These are phyloP conservation scores for Fringilla coelebs DNA, from an alignment of 2,797 vertebrate species.

Conservation along the genomic window DNA sequence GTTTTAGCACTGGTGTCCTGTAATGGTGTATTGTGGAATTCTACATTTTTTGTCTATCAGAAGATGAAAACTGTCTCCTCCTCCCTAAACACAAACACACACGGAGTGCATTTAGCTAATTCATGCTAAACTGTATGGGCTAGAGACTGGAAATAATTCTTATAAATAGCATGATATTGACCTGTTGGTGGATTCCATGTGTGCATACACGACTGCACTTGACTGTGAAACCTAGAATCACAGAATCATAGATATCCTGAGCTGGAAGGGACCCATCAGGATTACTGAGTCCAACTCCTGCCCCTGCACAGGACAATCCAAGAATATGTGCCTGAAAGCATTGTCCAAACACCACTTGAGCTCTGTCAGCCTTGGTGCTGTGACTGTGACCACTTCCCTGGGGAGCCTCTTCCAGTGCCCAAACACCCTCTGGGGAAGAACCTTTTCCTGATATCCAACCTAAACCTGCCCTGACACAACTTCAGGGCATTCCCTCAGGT, in stretches of 20 bases:
- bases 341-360: background rate
- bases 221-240: background rate
- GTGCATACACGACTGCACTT: background rate
- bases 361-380: no score
- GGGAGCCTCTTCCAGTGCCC: background rate
- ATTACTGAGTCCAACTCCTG: background rate
- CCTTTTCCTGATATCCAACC: background rate
- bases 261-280: background rate
- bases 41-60: background rate
- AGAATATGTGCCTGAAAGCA: no score
- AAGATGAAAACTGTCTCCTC: background rate
- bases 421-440: background rate
- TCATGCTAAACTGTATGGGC: background rate
- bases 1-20: background rate
- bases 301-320: background rate
- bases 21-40: background rate
- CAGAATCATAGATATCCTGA: background rate
- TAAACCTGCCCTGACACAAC: background rate
- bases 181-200: background rate
- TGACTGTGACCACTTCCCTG: background rate
- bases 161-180: background rate
- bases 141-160: background rate
- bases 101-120: background rate
- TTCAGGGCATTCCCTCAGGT: accelerated
- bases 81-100: background rate